Percentiles rank a stretch among this genome's conserved stretches.
phyloP scores from a whole-genome alignment of 2,113 vertebrate species.

The Amblyornis subalaris region DNA sequence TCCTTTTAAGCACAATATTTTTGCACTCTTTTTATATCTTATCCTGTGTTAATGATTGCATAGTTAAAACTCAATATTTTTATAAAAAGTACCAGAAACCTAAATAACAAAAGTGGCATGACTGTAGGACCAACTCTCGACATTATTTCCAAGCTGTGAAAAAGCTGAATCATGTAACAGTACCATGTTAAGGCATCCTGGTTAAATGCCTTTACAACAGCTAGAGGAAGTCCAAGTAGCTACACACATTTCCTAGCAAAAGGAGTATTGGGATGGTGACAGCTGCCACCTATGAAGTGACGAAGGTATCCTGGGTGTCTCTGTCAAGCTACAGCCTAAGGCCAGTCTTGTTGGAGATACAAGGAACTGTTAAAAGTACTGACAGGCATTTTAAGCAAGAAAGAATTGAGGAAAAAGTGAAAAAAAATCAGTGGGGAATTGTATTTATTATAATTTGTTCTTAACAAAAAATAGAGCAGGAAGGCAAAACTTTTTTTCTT shows the following conservation, averaged over 20 bases:
- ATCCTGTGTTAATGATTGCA: background rate
- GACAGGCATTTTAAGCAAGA: slow-evolving; percentile 69
- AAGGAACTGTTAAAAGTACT: slow-evolving; percentile 64
- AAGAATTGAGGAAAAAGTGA: slow-evolving; percentile 23
- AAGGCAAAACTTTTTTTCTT: slow-evolving; percentile 17
- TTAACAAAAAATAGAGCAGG: background rate
- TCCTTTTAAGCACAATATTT: background rate
- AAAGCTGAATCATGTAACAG: background rate
- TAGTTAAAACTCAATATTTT: background rate
- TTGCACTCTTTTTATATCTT: background rate
- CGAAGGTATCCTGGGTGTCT: slow-evolving; percentile 58
- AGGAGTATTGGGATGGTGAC: slow-evolving; percentile 35
- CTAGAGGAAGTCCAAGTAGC: background rate
- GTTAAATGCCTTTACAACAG: background rate
- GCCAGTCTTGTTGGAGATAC: slow-evolving; percentile 64
- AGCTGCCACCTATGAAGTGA: slow-evolving; percentile 61
- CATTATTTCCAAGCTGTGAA: background rate
- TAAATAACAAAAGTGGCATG: background rate
- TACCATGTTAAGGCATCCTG: background rate
- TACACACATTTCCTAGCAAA: background rate
- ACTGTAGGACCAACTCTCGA: background rate
- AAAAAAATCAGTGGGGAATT: slow-evolving; percentile 7
- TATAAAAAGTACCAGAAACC: background rate
- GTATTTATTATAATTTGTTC: slow-evolving; percentile 31
- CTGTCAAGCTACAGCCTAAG: slow-evolving; percentile 71